Evolutionary conservation across 1,140 invertebrate species (phyloP).

Genomic region (Drosophila sechellia): DNA sequence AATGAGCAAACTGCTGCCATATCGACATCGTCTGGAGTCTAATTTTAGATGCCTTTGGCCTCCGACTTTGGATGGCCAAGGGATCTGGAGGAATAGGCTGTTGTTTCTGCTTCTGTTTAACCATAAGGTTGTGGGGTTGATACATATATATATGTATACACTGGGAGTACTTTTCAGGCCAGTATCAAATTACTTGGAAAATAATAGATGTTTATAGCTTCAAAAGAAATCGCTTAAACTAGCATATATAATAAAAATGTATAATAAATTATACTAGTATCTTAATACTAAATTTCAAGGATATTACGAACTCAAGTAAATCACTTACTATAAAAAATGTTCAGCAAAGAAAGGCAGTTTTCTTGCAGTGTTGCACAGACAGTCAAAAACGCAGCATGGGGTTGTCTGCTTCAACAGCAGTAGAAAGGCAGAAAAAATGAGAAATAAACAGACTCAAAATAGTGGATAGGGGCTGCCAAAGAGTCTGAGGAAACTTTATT

Average conservation of each 20-base stretch:
- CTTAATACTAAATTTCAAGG: no score
- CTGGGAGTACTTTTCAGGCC: neutral
- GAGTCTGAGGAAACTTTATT: slow-evolving; percentile 61
- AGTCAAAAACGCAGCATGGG: slow-evolving; percentile 68
- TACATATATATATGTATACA: slow-evolving; percentile 1
- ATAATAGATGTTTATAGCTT: no score
- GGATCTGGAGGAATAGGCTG: slow-evolving; percentile 25
- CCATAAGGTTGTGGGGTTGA: slow-evolving; percentile 14
- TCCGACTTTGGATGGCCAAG: slow-evolving; percentile 19
- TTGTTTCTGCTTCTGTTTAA: slow-evolving; percentile 20
- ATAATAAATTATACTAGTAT: no score
- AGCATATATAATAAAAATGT: no score
- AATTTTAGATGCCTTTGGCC: slow-evolving; percentile 65
- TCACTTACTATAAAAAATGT: no score
- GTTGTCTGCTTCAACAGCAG: slow-evolving; percentile 58
- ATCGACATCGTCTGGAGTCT: slow-evolving; percentile 71
- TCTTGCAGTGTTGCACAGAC: slow-evolving; percentile 21
- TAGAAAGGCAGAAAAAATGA: slow-evolving; percentile 18
- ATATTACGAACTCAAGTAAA: no score
- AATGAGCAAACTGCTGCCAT: slow-evolving; percentile 53
- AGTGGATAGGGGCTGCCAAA: slow-evolving; percentile 6
- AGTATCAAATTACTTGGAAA: no score
- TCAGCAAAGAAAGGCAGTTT: neutral
- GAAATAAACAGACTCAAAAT: slow-evolving; percentile 28
- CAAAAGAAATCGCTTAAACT: no score